Conservation (phyloP, 1,140 invertebrate species). For the Lordiphosa clarofinis region DNA sequence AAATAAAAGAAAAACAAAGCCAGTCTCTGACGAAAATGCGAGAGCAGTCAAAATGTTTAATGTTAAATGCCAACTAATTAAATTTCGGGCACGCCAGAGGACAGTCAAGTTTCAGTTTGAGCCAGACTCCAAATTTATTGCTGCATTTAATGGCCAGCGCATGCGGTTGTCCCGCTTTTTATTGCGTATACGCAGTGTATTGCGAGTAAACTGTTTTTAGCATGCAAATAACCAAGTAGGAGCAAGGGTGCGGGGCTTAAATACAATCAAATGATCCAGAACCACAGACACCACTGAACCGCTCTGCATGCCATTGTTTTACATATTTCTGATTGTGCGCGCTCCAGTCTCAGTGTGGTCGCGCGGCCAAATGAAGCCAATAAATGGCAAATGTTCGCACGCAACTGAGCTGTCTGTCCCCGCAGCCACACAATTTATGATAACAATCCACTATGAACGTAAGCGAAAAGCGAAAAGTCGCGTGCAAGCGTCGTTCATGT, state of each 20-base stretch:
- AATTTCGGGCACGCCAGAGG: constrained; percentile 64
- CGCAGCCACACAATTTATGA: constrained; percentile 5
- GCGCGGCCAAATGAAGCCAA: constrained; percentile 60
- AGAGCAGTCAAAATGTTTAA: constrained; percentile 57
- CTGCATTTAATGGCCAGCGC: constrained; percentile 67
- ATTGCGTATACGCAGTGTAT: constrained; percentile 73
- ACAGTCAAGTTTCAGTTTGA: constrained; percentile 20
- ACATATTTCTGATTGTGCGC: constrained; percentile 17
- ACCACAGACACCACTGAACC: constrained; percentile 29
- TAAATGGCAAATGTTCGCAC: constrained; percentile 34
- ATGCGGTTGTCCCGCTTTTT: constrained; percentile 57
- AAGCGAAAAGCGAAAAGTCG: constrained; percentile 3
- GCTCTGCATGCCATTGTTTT: constrained; percentile 18
- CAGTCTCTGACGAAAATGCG: constrained; percentile 25
- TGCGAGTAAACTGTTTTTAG: constrained; percentile 27
- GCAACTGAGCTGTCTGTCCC: constrained; percentile 16
- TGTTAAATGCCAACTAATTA: constrained; percentile 77
- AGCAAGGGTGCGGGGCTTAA: constrained; percentile 11
- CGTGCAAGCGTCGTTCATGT: constrained; percentile 34
- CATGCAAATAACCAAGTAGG: constrained; percentile 33
- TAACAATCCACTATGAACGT: constrained; percentile 3
- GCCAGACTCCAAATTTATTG: constrained; percentile 55
- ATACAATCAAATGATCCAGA: constrained; percentile 39
- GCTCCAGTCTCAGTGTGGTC: constrained; percentile 27
- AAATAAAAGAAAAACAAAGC: constrained; percentile 53